Conservation (phyloP, 53 echinoderm and acorn worm species). For the Astropecten irregularis region DNA sequence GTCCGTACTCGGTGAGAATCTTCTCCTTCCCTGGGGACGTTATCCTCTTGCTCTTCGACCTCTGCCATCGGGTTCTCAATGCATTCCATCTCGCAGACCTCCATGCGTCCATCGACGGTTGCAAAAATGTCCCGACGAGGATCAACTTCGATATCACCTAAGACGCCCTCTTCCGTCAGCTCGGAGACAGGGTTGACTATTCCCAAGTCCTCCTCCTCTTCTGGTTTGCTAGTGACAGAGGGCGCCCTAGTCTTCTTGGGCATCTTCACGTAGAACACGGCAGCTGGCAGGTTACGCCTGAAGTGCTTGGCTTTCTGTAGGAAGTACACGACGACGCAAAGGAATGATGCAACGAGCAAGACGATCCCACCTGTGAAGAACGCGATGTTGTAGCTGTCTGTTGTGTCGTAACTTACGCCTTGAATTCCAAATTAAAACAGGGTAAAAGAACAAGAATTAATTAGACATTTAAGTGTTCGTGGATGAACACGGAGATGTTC, state of each 20-base stretch:
- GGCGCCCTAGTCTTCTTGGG: neutral
- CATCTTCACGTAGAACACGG: neutral
- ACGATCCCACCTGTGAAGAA: conserved; percentile 19
- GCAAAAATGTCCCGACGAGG: too few species aligned
- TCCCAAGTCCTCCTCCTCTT: neutral
- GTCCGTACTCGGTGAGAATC: too few species aligned
- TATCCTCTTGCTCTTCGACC: too few species aligned
- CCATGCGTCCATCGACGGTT: neutral
- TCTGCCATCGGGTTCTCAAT: neutral
- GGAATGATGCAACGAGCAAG: neutral
- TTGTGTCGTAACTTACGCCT: conserved; percentile 23
- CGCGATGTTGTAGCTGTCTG: conserved; percentile 8
- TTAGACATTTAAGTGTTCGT: too few species aligned
- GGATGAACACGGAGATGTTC: too few species aligned
- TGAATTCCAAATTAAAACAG: neutral
- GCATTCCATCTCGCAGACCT: neutral
- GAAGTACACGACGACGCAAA: neutral
- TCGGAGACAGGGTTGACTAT: neutral
- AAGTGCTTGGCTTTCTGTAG: neutral
- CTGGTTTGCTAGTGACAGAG: too few species aligned
- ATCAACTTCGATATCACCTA: neutral
- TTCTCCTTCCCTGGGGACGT: too few species aligned
- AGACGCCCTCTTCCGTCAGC: neutral
- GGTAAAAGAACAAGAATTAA: too few species aligned
- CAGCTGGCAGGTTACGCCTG: neutral